Base-by-base conservation (phyloP, 2,113 vertebrate genomes). In the Oostethus manadensis region DNA sequence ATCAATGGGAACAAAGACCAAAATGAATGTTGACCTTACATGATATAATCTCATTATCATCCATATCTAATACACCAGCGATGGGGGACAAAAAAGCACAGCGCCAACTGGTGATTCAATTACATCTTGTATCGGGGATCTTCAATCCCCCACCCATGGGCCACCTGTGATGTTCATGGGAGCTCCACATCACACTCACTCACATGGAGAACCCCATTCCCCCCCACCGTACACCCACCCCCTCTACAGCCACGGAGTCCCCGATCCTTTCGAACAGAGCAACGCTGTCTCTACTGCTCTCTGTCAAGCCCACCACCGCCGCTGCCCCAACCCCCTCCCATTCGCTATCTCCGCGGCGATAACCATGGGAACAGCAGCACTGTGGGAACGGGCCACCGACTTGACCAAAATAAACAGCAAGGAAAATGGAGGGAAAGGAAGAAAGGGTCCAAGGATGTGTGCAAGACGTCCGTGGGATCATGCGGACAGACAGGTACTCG, bases 351-450 rank as follows among this genome's bases (percentile, higher is more conserved):
- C 85, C 72, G 77, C 67, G 56, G 84, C 78, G 88, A 89, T 90
- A 90, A 91, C 88, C 89, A 91, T 91, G 90, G 89, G 89, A 91
- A 91, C 88, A 76, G 74, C 86, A 80, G 71, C 85, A 86, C 85
- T 90, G 90, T 91, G 89, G 89, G 90, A 91, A 91, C 89, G 45
- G 79, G 78, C 84, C 80, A 79, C 84, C 83, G 38, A 83, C 75
- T 87, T 88, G 87, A 90, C 89, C 84, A 89, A 90, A 89, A 91
- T 90, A 89, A 88, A 89, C 81, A 81, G 82, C 80, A 86, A 42
- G 81, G 77, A 83, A 85, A 86, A 86, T 81, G 81, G 84, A 84
- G 82, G 82, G 82, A 87, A 85, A 86, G 78, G 85, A 77, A 78
- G 81, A 78, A 80, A 79, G 70, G 64, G 51, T 86, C 74, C 73